Base-by-base conservation (phyloP, 2,113 vertebrate species). In the Gavialis gangeticus region DNA sequence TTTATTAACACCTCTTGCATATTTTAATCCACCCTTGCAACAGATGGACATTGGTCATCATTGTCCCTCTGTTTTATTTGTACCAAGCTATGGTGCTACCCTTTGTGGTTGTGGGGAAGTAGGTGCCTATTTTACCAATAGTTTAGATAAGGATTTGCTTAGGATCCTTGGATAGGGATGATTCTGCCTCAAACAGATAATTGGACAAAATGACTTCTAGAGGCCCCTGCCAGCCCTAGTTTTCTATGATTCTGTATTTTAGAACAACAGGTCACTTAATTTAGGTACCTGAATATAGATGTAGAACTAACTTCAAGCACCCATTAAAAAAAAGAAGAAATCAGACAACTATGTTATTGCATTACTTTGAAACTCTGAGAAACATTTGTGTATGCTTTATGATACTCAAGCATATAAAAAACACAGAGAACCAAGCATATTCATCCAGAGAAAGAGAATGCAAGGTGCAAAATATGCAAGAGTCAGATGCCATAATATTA, bases 401-500 rank as follows among this genome's bases (percentile, higher is more conserved):
- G 57, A 89, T 93, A 24, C 78, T 60, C 30, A 10, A 24, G 9
- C 58, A 85, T 30, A 82, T 82, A 79, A 88, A 30, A 30, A 59
- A 80, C 30, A 90, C 27, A 85, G 77, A 85, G 19, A 19, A 37
- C 25, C 82, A 30, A 56, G 57, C 21, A 30, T 12, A 30, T 16
- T 75, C 73, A 69, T 19, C 87, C 3, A 82, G 25, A 92, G 71
- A 78, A 82, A 87, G 95, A 69, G 4, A 58, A 81, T 3, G 77
- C 28, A 24, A 22, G 77, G 3, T 13, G 58, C 71, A 95, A 94
- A 95, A 95, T 73, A 67, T 3, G 58, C 14, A 93, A 90, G 91
- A 88, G 85, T 87, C 87, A 96, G 75, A 90, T 83, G 59, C 27
- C 64, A 88, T 54, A 76, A 17, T 60, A 86, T 85, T 54, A 89